Conservation (phyloP, 2,113 vertebrate species). For the Pteropus alecto region DNA sequence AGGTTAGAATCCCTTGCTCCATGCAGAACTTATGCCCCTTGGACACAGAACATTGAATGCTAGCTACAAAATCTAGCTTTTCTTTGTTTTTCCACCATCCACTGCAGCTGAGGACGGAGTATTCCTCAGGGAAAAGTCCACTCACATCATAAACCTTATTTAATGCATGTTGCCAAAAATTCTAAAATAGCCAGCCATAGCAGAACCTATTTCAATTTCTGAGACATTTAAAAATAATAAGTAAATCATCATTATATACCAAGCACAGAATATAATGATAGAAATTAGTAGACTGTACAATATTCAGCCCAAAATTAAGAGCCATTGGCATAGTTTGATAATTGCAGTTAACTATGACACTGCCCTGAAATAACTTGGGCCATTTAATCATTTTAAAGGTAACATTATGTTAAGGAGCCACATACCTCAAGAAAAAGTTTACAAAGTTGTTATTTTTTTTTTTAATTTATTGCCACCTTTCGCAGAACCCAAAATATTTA, state of each 20-base stretch:
- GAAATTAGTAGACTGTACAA: not conserved
- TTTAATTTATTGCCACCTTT: not conserved
- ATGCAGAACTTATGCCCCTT: not conserved
- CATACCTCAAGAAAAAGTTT: not conserved
- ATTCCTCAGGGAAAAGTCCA: not conserved
- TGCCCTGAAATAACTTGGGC: not conserved
- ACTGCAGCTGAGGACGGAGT: not conserved
- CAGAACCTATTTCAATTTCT: not conserved
- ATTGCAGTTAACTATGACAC: not conserved
- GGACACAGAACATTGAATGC: not conserved
- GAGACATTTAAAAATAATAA: slow-evolving; percentile 1
- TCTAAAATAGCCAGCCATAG: not conserved
- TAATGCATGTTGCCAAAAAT: not conserved
- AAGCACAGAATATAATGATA: not conserved
- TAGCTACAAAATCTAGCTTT: not conserved
- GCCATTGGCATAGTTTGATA: not conserved
- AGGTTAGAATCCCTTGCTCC: not conserved
- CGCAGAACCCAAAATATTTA: not conserved
- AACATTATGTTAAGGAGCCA: not conserved
- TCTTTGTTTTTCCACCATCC: not conserved
- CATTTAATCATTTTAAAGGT: not conserved
- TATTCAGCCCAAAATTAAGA: not conserved
- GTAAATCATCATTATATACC: not conserved
- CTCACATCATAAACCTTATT: not conserved
- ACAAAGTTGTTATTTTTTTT: not conserved